Conservation (phyloP, 1,140 invertebrate species). For the Magallana angulata region DNA sequence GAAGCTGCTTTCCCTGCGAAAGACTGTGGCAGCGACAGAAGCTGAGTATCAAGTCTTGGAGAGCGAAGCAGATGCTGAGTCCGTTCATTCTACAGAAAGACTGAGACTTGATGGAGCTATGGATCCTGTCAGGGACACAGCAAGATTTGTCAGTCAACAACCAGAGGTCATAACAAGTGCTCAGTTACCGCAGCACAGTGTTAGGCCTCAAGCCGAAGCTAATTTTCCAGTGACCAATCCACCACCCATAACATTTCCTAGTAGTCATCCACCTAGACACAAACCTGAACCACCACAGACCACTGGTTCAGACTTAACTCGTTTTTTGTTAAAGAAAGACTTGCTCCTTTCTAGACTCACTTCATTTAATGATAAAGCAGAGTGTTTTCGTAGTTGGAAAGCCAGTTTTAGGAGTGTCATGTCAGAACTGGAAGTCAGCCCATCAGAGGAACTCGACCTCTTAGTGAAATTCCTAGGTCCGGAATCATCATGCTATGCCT, state of each 20-base stretch:
- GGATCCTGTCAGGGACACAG: no score
- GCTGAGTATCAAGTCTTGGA: background rate
- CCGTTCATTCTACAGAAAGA: no score
- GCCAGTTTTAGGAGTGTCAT: slow-evolving; percentile 1
- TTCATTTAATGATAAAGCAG: slow-evolving; percentile 15
- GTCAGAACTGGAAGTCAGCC: background rate
- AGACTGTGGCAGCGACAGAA: background rate
- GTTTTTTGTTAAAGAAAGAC: background rate
- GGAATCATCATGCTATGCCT: background rate
- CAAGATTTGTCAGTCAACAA: no score
- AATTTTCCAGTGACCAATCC: background rate
- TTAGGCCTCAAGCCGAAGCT: no score
- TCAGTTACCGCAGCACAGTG: no score
- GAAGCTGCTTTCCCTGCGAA: background rate
- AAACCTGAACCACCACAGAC: background rate
- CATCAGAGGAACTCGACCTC: background rate
- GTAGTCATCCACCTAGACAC: background rate
- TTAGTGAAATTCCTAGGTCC: background rate
- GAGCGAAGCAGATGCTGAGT: background rate
- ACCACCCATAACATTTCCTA: background rate
- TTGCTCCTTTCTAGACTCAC: background rate
- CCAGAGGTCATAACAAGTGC: no score
- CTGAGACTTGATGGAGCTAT: no score
- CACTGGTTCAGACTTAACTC: background rate
- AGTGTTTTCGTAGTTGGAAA: background rate